These are phyloP conservation scores for Ophthalmolycus amberensis DNA, from an alignment of 2,113 vertebrate genomes.

Conservation along the genomic window DNA sequence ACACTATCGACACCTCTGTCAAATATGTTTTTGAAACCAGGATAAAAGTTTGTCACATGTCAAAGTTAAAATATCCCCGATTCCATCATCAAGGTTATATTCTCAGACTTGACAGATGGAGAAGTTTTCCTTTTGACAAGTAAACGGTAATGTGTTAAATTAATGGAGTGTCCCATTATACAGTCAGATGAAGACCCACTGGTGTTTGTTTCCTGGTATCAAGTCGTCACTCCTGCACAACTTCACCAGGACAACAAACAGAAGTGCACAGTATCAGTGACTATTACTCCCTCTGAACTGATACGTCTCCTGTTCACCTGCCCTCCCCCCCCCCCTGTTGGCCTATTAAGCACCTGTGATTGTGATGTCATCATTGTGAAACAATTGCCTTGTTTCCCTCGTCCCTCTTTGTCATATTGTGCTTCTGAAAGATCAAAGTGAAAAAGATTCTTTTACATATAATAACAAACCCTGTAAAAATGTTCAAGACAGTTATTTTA, in stretches of 20 bases:
- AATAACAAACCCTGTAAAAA: constrained; percentile 81
- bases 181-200: neutral
- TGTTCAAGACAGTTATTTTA: constrained; percentile 82
- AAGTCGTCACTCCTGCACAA: constrained; percentile 5
- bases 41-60: neutral
- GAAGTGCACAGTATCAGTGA: constrained; percentile 9
- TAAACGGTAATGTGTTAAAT: neutral
- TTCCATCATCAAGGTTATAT: neutral
- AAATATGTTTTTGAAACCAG: neutral
- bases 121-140: neutral
- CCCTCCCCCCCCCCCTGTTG: constrained; percentile 47
- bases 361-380: constrained; percentile 81
- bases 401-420: constrained; percentile 68
- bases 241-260: constrained; percentile 4
- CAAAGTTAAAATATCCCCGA: neutral
- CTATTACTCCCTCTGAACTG: constrained; percentile 20
- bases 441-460: constrained; percentile 79
- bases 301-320: constrained; percentile 14
- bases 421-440: constrained; percentile 65
- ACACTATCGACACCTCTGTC: neutral
- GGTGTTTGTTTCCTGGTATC: neutral
- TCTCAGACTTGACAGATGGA: neutral
- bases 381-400: constrained; percentile 70
- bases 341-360: constrained; percentile 73
- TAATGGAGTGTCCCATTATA: constrained; percentile 2